Evolutionary conservation across 1,140 invertebrate genomes (phyloP).

Genomic region (Sycophaga agraensis): DNA sequence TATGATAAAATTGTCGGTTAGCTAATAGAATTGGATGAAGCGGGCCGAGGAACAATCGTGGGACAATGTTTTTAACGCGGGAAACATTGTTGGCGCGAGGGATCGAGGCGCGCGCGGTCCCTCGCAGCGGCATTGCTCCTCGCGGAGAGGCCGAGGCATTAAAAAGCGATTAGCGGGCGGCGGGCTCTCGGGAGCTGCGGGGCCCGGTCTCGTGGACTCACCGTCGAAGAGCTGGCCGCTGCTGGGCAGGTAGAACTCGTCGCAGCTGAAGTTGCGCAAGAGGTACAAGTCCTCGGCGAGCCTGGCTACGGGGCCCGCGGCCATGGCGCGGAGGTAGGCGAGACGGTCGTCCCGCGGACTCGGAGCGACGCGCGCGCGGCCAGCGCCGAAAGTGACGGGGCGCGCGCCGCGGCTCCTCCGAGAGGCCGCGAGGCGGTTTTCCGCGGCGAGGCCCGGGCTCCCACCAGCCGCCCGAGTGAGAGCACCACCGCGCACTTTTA

Average conservation of each 20-base stretch:
- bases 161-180: no score
- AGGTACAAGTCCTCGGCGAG: constrained; percentile 35
- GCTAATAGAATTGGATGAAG: no score
- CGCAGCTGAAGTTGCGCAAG: constrained; percentile 41
- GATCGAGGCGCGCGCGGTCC: no score
- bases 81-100: no score
- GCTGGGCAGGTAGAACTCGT: constrained; percentile 39
- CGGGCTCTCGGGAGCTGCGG: no score
- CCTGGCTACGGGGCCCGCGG: constrained; percentile 29
- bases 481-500: constrained; percentile 47
- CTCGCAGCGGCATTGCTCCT: no score
- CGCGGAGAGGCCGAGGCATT: no score
- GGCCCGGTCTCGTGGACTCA: constrained; percentile 39
- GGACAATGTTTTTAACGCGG: no score
- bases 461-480: constrained; percentile 32
- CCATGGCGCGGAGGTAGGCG: constrained; percentile 14
- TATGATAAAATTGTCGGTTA: no score
- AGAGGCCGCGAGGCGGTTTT: constrained; percentile 17
- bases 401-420: constrained; percentile 28
- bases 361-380: neutral
- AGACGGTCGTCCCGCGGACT: neutral
- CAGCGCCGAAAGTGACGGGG: constrained; percentile 23
- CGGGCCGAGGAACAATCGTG: no score
- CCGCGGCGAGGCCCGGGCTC: neutral
- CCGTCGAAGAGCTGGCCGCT: constrained; percentile 46